Conservation (phyloP, 2,888 invertebrate genomes). For the Hemistola chrysoprasaria region DNA sequence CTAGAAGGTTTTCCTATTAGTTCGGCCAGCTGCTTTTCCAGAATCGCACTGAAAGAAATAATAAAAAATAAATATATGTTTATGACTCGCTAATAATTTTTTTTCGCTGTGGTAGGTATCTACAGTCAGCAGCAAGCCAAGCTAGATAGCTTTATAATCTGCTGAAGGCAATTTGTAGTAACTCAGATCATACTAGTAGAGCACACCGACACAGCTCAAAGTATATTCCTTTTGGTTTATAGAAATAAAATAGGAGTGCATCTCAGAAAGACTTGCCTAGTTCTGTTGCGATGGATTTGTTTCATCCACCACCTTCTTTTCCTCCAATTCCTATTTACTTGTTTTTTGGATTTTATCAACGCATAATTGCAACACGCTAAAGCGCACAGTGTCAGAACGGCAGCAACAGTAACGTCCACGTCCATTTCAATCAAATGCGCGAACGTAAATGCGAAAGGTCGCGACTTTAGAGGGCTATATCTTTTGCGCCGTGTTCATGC, state of each 20-base stretch:
- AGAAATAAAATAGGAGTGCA: too few relatives aligned
- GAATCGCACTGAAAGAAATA: conserved; percentile 1
- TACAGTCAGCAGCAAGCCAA: conserved; percentile 1
- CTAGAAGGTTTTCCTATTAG: conserved; percentile 7
- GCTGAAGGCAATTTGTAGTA: conserved; percentile 5
- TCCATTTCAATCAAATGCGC: conserved; percentile 4
- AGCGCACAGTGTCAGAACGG: conserved; percentile 5
- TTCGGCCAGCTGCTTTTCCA: conserved; percentile 9
- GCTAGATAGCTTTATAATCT: conserved; percentile 3
- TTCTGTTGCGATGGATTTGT: conserved; percentile 20
- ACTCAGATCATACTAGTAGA: conserved; percentile 3
- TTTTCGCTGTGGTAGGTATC: conserved; percentile 1
- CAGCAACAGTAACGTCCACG: conserved; percentile 6
- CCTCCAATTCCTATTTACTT: conserved; percentile 4
- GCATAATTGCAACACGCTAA: conserved; percentile 3
- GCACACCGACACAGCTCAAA: too few relatives aligned
- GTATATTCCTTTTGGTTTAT: too few relatives aligned
- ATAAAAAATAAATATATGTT: conserved; percentile 1
- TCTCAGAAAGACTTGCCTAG: conserved; percentile 19
- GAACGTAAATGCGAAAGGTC: conserved; percentile 6
- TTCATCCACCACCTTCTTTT: conserved; percentile 23
- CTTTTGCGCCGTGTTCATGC: conserved; percentile 3
- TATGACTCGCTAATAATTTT: neutral
- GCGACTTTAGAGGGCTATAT: conserved; percentile 5
- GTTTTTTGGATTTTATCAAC: neutral